phyloP scores from a whole-genome alignment of 2,113 vertebrate species.

The Chloropsis cyanopogon region DNA sequence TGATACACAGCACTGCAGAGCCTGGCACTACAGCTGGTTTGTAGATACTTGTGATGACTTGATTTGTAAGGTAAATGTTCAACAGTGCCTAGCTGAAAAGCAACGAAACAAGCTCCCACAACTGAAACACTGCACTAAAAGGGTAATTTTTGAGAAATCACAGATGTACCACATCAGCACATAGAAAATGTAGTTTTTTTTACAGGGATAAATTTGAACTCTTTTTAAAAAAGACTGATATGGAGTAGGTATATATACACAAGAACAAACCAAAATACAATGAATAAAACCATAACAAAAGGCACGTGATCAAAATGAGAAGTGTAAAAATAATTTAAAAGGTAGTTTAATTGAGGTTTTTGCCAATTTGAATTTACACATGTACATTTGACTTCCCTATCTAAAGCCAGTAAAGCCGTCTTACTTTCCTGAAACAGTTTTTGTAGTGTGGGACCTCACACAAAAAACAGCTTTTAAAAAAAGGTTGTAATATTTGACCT shows the following conservation, averaged over 20 bases:
- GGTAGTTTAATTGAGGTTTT: neutral
- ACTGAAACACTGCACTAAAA: neutral
- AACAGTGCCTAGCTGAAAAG: neutral
- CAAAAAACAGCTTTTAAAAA: neutral
- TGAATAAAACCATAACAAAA: neutral
- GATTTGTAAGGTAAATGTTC: neutral
- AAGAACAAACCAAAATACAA: neutral
- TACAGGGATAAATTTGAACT: neutral
- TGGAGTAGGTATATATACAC: neutral
- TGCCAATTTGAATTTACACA: neutral
- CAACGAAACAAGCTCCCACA: neutral
- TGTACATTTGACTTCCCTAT: neutral
- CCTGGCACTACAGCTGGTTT: neutral
- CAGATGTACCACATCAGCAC: neutral
- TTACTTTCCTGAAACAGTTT: slow-evolving; percentile 36
- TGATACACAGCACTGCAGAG: neutral
- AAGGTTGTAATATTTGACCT: neutral
- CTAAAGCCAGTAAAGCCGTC: neutral
- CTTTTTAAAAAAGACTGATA: neutral
- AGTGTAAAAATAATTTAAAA: neutral
- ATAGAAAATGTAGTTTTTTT: neutral
- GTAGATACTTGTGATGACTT: neutral
- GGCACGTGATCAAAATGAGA: slow-evolving; percentile 39
- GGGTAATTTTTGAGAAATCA: neutral
- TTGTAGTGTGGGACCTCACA: neutral